A percentile compares a stretch with the other conserved stretches of the same genome.
Evolutionary conservation across 35 echinoderm and acorn worm genomes (phyloP).

Genomic region (Heliocidaris tuberculata): DNA sequence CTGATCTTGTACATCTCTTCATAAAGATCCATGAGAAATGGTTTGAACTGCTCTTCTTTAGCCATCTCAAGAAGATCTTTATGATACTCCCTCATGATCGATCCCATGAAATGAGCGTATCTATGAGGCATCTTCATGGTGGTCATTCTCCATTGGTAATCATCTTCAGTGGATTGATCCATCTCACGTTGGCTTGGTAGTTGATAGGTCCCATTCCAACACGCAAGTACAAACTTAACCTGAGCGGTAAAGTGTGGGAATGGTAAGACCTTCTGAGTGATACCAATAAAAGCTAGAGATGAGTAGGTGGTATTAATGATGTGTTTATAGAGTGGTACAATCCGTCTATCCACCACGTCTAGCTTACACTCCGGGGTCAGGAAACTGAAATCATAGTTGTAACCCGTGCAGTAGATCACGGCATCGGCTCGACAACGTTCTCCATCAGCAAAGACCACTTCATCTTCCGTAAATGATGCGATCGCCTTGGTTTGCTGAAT

Average conservation of each 20-base stretch:
- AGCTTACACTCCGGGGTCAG: constrained; percentile 67
- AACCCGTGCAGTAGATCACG: constrained; percentile 85
- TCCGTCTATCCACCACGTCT: constrained; percentile 34
- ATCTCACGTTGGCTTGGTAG: constrained; percentile 75
- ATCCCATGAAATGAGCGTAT: constrained; percentile 70
- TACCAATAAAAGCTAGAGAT: constrained; percentile 72
- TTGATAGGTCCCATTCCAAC: constrained; percentile 57
- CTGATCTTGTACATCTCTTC: background rate
- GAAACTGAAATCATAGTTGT: constrained; percentile 76
- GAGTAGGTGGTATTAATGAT: constrained; percentile 70
- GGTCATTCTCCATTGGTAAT: constrained; percentile 42
- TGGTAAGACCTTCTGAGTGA: constrained; percentile 58
- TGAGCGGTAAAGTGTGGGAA: constrained; percentile 76
- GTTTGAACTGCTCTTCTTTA: constrained; percentile 7
- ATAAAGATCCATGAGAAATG: constrained; percentile 60
- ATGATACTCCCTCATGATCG: constrained; percentile 78
- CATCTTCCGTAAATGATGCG: background rate
- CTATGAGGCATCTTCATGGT: constrained; percentile 39
- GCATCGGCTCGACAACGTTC: constrained; percentile 53
- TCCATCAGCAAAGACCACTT: constrained; percentile 65
- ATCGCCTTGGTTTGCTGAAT: constrained; percentile 49
- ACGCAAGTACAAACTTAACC: constrained; percentile 53
- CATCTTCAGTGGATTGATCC: constrained; percentile 51
- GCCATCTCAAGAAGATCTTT: constrained; percentile 53
- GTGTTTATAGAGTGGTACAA: constrained; percentile 82